Percentiles rank a stretch among this genome's conserved stretches.
These are phyloP conservation scores for Nasua narica DNA, from an alignment of 2,797 vertebrate genomes.

Conservation along the genomic window DNA sequence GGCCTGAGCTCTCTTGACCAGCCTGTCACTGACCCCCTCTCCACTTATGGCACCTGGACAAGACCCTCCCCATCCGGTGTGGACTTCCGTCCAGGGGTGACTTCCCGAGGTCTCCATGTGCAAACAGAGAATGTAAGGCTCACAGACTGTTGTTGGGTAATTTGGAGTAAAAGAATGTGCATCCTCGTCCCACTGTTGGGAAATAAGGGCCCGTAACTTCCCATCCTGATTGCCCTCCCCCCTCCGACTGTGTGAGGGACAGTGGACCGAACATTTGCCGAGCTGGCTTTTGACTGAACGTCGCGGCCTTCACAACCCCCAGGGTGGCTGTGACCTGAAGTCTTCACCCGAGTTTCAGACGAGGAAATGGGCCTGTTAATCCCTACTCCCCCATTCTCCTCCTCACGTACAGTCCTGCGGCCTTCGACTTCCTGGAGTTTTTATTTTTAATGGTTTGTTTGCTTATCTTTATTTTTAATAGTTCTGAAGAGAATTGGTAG, in stretches of 20 bases:
- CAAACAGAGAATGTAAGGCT: neutral
- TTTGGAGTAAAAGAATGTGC: neutral
- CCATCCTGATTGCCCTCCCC: neutral
- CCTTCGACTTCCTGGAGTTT: neutral
- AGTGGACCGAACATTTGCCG: no score
- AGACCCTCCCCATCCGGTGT: neutral
- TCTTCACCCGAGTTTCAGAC: neutral
- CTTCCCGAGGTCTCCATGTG: neutral
- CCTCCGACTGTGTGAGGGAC: neutral
- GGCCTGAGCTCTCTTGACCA: neutral
- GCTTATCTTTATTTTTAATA: neutral
- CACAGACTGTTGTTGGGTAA: neutral
- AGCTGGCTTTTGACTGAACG: neutral
- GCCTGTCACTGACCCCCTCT: neutral
- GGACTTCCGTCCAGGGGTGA: neutral
- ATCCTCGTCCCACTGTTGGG: neutral
- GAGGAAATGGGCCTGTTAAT: neutral
- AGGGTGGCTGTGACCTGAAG: accelerated
- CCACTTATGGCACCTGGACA: neutral
- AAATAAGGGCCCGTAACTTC: neutral
- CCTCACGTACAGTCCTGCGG: no score
- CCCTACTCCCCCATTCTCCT: neutral
- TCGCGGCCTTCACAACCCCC: neutral
- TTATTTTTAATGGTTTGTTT: neutral
- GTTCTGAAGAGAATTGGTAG: neutral